phyloP scores from a whole-genome alignment of 2,797 vertebrate genomes.

The Lagorchestes hirsutus region DNA sequence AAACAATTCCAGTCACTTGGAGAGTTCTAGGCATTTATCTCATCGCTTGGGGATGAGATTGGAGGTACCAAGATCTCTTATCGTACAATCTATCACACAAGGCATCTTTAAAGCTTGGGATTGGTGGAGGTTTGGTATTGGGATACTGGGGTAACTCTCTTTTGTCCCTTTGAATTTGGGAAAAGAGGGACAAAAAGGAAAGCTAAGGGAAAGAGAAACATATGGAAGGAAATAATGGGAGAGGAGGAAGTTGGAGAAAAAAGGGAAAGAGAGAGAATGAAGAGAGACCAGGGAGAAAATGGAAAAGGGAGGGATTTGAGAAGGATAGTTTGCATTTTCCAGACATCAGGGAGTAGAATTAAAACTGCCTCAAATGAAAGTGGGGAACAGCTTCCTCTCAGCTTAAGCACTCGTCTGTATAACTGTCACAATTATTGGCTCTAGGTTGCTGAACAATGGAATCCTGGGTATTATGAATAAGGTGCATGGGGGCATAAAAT shows the following conservation, averaged over 20 bases:
- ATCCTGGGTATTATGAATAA: not conserved
- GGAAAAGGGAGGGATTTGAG: not conserved
- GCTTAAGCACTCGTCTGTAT: not conserved
- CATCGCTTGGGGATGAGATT: not conserved
- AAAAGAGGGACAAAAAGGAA: slow-evolving; percentile 28
- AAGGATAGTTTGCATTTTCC: not conserved
- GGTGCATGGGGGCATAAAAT: not conserved
- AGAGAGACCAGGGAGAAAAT: not conserved
- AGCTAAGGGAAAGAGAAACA: slow-evolving; percentile 15
- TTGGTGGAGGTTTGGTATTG: not conserved
- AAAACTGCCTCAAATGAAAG: not conserved
- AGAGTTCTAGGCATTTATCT: not conserved
- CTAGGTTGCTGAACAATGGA: not conserved
- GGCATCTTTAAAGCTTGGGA: not conserved
- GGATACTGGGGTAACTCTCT: too few species aligned
- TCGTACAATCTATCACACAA: slow-evolving; percentile 3
- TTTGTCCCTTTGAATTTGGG: slow-evolving; percentile 13
- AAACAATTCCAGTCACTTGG: slow-evolving; percentile 16
- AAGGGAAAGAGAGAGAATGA: not conserved
- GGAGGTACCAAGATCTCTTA: not conserved
- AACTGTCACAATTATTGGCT: not conserved
- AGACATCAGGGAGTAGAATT: not conserved
- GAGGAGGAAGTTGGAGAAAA: not conserved
- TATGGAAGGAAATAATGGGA: not conserved
- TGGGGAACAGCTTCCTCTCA: not conserved